Percentiles rank a stretch among this genome's conserved stretches.
Evolutionary conservation across 2,797 vertebrate species (phyloP).

Genomic region (Phoeniculus purpureus): DNA sequence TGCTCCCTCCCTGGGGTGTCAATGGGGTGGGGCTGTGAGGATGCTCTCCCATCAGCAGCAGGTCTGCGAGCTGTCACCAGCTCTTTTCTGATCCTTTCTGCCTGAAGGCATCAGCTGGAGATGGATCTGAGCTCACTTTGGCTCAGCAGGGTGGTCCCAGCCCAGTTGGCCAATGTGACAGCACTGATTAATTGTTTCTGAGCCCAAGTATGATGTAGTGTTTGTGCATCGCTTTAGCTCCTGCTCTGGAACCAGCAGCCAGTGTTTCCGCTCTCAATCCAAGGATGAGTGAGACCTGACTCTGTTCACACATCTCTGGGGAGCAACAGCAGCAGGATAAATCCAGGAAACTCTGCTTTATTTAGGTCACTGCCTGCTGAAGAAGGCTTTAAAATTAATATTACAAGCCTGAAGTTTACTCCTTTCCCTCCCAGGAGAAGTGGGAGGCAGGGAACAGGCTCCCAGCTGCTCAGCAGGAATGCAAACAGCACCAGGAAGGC

Average conservation of each 20-base stretch:
- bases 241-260: not conserved
- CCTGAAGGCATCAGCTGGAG: no score
- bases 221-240: not conserved
- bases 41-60: not conserved
- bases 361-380: conserved; percentile 30
- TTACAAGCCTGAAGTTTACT: not conserved
- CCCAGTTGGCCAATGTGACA: not conserved
- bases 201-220: not conserved
- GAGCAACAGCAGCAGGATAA: not conserved
- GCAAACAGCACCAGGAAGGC: not conserved
- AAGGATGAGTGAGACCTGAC: not conserved
- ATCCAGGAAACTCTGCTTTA: not conserved
- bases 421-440: not conserved
- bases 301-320: not conserved
- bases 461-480: not conserved
- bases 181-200: not conserved
- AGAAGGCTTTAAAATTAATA: conserved; percentile 36
- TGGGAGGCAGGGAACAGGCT: not conserved
- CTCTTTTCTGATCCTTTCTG: accelerated
- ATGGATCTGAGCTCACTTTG: accelerated
- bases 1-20: not conserved
- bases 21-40: no score
- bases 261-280: not conserved
- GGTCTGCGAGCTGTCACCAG: not conserved
- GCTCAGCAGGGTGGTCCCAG: not conserved